Percentiles rank a stretch among this genome's conserved stretches.
phyloP scores from a whole-genome alignment of 37 sponge, comb jelly and placozoan genomes.

The Spongilla lacustris region DNA sequence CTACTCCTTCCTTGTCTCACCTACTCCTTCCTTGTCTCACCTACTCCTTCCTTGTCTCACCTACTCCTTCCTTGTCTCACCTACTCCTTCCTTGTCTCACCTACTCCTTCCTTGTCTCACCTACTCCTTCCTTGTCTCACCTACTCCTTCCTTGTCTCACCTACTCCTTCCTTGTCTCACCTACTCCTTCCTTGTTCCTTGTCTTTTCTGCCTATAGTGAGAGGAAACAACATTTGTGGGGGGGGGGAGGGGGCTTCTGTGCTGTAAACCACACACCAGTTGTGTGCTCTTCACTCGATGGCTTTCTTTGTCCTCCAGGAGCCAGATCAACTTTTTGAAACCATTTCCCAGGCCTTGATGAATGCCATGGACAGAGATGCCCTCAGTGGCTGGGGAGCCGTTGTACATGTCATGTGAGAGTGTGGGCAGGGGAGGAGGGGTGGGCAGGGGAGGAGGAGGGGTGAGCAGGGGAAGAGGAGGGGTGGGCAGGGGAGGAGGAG shows the following conservation, averaged over 20 bases:
- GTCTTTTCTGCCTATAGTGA: no score
- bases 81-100: neutral
- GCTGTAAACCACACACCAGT: no score
- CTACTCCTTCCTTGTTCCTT: no score
- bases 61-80: no score
- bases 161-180: no score
- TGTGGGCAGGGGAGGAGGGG: neutral
- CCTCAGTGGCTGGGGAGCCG: slow-evolving; percentile 98
- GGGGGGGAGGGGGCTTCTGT: no score
- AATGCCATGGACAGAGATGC: slow-evolving; percentile 97
- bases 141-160: no score
- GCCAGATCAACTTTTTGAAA: slow-evolving; percentile 95
- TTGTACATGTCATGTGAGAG: slow-evolving; percentile 92
- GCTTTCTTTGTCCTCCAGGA: slow-evolving; percentile 48
- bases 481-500: neutral
- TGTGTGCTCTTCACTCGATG: no score
- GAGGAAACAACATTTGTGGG: no score
- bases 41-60: no score
- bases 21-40: no score
- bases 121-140: neutral
- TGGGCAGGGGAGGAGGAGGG: neutral
- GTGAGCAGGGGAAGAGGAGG: neutral
- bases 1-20: no score
- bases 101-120: neutral
- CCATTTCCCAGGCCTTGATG: slow-evolving; percentile 92